phyloP scores from a whole-genome alignment of 2,888 invertebrate genomes.

The Panorpa germanica region DNA sequence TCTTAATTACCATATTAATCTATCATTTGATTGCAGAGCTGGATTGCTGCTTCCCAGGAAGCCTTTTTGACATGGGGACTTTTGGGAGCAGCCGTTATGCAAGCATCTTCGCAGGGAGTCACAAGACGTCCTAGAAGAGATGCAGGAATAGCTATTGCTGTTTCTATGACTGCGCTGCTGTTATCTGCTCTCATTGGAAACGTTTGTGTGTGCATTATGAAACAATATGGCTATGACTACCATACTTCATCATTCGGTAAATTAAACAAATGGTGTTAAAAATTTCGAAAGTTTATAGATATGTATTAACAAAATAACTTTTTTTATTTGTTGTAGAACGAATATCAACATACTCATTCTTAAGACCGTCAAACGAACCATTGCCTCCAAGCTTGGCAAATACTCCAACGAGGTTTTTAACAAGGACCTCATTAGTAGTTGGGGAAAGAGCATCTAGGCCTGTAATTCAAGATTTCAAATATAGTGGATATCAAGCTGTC shows the following conservation, averaged over 20 bases:
- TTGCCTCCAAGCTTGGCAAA: constrained; percentile 37
- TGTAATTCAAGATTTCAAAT: constrained; percentile 22
- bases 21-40: no score
- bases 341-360: constrained; percentile 47
- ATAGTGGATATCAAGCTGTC: constrained; percentile 68
- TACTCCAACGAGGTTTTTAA: constrained; percentile 22
- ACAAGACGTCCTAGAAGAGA: constrained; percentile 32
- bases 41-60: constrained; percentile 80
- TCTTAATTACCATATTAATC: no score
- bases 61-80: constrained; percentile 79
- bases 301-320: constrained; percentile 9
- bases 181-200: constrained; percentile 65
- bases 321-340: constrained; percentile 34
- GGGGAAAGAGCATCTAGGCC: constrained; percentile 18
- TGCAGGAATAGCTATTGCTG: constrained; percentile 42
- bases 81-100: constrained; percentile 27
- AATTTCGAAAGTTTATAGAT: constrained; percentile 3
- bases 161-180: constrained; percentile 57
- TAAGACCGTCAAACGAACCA: constrained; percentile 41
- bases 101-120: constrained; percentile 20
- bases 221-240: constrained; percentile 52
- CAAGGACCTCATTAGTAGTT: constrained; percentile 22
- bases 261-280: constrained; percentile 16
- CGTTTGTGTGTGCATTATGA: constrained; percentile 61
- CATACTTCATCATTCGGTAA: constrained; percentile 74